Percentiles rank a stretch among this genome's conserved stretches.
phyloP scores from a whole-genome alignment of 1,140 invertebrate species.

The Anoplophora glabripennis region DNA sequence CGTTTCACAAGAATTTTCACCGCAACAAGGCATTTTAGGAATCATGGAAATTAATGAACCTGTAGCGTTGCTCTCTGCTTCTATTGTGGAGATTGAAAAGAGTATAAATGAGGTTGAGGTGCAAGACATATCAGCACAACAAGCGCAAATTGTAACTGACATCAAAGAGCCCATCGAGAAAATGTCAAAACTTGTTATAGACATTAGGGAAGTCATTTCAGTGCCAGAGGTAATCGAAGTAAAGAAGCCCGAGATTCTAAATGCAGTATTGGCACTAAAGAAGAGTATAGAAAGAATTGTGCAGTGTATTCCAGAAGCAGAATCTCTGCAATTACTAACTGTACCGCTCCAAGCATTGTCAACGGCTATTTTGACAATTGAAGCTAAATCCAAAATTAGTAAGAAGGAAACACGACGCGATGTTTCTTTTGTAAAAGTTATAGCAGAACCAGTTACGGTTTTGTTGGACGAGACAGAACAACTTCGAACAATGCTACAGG shows the following conservation, averaged over 20 bases:
- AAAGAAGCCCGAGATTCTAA: slow-evolving; percentile 10
- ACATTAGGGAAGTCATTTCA: slow-evolving; percentile 4
- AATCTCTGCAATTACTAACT: slow-evolving; percentile 8
- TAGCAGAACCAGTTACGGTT: too few relatives aligned
- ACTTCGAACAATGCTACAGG: background rate
- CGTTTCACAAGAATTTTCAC: slow-evolving; percentile 4
- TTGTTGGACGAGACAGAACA: background rate
- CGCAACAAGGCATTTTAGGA: slow-evolving; percentile 27
- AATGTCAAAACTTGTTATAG: slow-evolving; percentile 8
- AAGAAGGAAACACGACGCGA: slow-evolving; percentile 9
- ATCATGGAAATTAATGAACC: slow-evolving; percentile 15
- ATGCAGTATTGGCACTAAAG: slow-evolving; percentile 20
- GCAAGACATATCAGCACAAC: slow-evolving; percentile 4
- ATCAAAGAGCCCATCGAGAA: slow-evolving; percentile 23
- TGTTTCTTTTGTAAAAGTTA: background rate
- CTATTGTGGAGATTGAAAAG: slow-evolving; percentile 6
- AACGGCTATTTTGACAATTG: slow-evolving; percentile 11
- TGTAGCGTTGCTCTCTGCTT: background rate
- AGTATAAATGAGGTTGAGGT: background rate
- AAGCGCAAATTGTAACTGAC: background rate
- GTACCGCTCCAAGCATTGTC: slow-evolving; percentile 16
- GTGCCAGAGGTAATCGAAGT: slow-evolving; percentile 12
- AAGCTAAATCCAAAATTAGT: slow-evolving; percentile 8
- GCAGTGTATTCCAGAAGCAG: background rate
- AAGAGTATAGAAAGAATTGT: slow-evolving; percentile 17